phyloP scores from a whole-genome alignment of 2,113 vertebrate genomes.

The Lichenostomus cassidix region DNA sequence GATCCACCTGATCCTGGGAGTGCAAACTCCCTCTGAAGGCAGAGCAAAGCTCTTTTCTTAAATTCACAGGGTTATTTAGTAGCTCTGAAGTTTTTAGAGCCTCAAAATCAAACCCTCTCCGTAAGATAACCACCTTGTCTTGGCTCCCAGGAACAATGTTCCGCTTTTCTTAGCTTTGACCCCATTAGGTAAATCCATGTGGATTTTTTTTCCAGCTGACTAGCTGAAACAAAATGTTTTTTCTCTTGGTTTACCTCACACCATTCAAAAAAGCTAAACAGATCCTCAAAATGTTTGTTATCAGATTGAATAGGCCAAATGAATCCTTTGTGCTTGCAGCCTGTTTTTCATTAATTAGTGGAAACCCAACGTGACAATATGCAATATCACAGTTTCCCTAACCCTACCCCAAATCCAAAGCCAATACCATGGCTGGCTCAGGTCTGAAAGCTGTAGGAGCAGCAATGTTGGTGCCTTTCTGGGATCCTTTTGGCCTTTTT shows the following conservation, averaged over 20 bases:
- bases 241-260: conserved; percentile 10
- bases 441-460: too few species aligned
- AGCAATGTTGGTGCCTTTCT: too few species aligned
- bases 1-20: not conserved
- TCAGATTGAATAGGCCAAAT: conserved; percentile 52
- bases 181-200: conserved; percentile 12
- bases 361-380: conserved; percentile 49
- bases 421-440: too few species aligned
- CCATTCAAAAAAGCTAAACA: conserved; percentile 43
- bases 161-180: conserved; percentile 14
- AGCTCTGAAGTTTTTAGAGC: not conserved
- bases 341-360: conserved; percentile 57
- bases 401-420: too few species aligned
- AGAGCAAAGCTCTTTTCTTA: not conserved
- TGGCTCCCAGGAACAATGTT: not conserved
- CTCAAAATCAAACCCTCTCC: not conserved
- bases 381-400: conserved; percentile 42
- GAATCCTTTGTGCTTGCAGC: conserved; percentile 56
- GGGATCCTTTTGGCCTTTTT: too few species aligned
- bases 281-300: conserved; percentile 52
- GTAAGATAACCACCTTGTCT: not conserved
- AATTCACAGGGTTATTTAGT: not conserved
- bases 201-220: not conserved
- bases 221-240: not conserved
- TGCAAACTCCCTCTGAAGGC: not conserved